Evolutionary conservation across 2,113 vertebrate species (phyloP), one percentile per base, ranked within the genome.

Genomic region (Poicephalus meyeri): DNA sequence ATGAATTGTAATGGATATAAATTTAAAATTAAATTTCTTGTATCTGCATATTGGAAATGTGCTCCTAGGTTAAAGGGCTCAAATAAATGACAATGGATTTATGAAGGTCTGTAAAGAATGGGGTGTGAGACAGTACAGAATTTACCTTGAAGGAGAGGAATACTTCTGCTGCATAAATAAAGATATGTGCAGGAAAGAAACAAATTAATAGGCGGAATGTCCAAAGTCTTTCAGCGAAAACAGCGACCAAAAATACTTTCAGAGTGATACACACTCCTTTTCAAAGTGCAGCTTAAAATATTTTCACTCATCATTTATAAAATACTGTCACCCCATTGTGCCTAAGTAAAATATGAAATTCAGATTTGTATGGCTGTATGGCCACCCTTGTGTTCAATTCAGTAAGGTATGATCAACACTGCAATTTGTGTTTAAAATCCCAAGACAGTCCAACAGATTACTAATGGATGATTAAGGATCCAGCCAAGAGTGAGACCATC

Each of bases 81-180:
- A 93, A 80, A 86, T 61, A 83, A 76, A 94, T 71, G 90, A 81
- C 39, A 79, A 92, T 88, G 95, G 72, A 83, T 89, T 95, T 85
- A 95, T 88, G 93, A 92, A 86, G 35, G 37, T 91, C 88, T 89
- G 65, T 79, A 90, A 92, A 86, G 65, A 91, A 96, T 78, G 95
- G 39, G 18, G 65, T 80, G 86, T 81, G 83, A 94, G 92, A 86
- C 37, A 0, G 66, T 84, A 90, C 95, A 96, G 90, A 89, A 84
- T 96, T 97, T 97, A 97, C 96, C 96, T 96, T 91, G 61, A 84
- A 91, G 95, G n/a, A 94, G 80, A 93, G 37, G 92, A 95, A 91
- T 81, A 78, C 95, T 96, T 97, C 96, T 95, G 95, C 95, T 93
- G 96, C 95, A 85, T 96, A 95, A 93, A 88, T 87, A 95, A 95